Conservation (phyloP, 2,113 vertebrate genomes). For the Galbula dea region DNA sequence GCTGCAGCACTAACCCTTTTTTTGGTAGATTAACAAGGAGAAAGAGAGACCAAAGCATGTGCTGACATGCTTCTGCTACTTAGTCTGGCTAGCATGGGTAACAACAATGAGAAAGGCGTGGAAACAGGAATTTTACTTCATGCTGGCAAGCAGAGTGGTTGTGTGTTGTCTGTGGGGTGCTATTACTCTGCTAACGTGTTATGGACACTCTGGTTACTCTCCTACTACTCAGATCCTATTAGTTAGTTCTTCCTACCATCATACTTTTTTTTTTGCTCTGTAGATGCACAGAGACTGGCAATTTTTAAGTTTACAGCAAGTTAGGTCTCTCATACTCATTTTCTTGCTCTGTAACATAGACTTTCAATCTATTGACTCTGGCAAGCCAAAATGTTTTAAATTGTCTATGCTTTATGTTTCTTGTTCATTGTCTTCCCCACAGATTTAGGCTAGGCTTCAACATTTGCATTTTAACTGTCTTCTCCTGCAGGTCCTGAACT, state of each 20-base stretch:
- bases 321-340: background rate
- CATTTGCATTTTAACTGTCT: background rate
- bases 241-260: background rate
- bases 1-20: background rate
- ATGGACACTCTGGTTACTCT: background rate
- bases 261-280: background rate
- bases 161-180: background rate
- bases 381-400: background rate
- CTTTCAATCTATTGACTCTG: background rate
- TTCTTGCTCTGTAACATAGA: background rate
- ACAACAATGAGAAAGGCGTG: background rate
- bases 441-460: background rate
- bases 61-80: background rate
- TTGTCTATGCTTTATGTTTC: background rate
- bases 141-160: background rate
- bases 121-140: background rate
- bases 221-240: background rate
- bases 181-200: background rate
- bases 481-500: background rate
- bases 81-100: background rate
- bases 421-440: background rate
- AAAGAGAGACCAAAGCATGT: background rate
- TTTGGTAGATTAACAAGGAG: background rate
- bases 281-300: background rate
- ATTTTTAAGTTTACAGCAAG: background rate